Evolutionary conservation across 2,797 vertebrate genomes (phyloP), one percentile per base, ranked within the genome.

Genomic region (Masticophis lateralis): DNA sequence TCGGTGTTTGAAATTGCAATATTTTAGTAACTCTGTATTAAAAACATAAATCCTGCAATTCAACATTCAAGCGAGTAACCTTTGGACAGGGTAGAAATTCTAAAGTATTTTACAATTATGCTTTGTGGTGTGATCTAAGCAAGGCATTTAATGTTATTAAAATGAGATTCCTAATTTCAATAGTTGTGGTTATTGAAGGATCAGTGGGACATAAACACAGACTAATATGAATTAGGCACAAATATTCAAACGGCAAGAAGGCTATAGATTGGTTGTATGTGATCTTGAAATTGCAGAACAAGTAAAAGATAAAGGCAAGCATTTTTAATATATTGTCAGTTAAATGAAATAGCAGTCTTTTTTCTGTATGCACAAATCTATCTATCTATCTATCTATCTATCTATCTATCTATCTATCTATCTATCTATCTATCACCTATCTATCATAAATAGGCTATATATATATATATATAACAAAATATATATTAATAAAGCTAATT

Each of bases 401-500:
- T 92, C 25, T 47, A 13, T 27, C 60, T 32, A 5, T 18, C 66
- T 32, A 1, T 32, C n/a, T 32, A 4, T 61, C 60, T 61, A 9
- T 61, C 60, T 61, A 3, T 63, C 61, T 28, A 37, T 89, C 53
- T 91, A 28, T 92, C 25, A 28, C 89, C 16, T 47, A 51, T 5
- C 55, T 16, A 56, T 56, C 5, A 43, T 74, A 89, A 61, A 66
- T 93, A 91, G 74, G 32, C 20, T 43, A 20, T 37, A 79, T 43
- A 20, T 79, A 69, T 14, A n/a, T n/a, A n/a, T 3, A 9, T 74
- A 37, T 20, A 20, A 25, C 43, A 89, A 86, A 88, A 88, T 88
- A 91, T 94, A 94, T 92, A 91, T 93, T 79, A 92, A 79, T 91
- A 94, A 57, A 91, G 69, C 92, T 95, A 93, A 93, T 92, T 92